These are phyloP conservation scores for Hydriomena furcata DNA, from an alignment of 2,888 invertebrate species.

Conservation along the genomic window DNA sequence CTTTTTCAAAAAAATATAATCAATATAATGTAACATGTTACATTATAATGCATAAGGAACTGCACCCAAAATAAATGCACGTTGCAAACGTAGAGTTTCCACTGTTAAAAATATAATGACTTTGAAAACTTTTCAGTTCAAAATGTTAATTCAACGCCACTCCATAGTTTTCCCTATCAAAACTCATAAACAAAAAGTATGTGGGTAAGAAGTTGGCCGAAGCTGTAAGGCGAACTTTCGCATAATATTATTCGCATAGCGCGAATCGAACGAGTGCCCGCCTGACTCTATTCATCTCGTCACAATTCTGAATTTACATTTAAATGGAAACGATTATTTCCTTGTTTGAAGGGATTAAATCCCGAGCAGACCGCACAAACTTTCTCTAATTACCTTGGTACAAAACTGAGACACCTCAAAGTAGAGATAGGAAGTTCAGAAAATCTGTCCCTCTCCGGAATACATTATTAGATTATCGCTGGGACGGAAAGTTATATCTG, in stretches of 20 bases:
- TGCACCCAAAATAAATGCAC: too few relatives aligned
- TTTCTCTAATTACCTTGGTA: conserved; percentile 59
- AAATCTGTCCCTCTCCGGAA: conserved; percentile 39
- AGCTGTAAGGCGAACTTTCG: conserved; percentile 50
- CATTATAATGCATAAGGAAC: too few relatives aligned
- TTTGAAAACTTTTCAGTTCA: too few relatives aligned
- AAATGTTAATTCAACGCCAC: conserved; percentile 9
- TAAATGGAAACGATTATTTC: conserved; percentile 73
- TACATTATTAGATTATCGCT: conserved; percentile 46
- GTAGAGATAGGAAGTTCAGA: conserved; percentile 51
- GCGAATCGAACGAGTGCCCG: conserved; percentile 53
- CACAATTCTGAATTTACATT: conserved; percentile 68
- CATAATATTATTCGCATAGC: conserved; percentile 67
- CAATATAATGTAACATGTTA: too few relatives aligned
- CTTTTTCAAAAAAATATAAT: too few relatives aligned
- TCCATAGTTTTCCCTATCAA: conserved; percentile 33
- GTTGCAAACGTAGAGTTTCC: too few relatives aligned
- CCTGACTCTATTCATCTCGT: conserved; percentile 58
- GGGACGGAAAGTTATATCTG: conserved; percentile 38
- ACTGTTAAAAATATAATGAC: neutral
- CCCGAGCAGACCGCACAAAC: conserved; percentile 53
- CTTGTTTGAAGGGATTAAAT: conserved; percentile 70
- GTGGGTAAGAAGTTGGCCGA: conserved; percentile 50
- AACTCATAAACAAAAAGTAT: conserved; percentile 54
- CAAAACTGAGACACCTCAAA: conserved; percentile 53